Evolutionary conservation across 2,797 vertebrate genomes (phyloP).

Genomic region (Astyanax mexicanus): DNA sequence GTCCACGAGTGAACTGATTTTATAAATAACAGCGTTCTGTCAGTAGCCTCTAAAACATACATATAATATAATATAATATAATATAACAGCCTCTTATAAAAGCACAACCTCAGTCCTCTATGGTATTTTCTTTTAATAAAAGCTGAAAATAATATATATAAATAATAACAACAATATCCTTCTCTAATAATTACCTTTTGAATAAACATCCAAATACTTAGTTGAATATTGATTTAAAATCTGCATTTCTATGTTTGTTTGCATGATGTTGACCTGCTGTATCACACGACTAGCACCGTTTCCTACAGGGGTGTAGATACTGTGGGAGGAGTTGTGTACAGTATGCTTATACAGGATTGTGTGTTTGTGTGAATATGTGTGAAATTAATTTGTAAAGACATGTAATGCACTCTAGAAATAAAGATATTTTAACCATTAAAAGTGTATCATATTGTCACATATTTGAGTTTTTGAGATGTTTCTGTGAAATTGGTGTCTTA

Average conservation of each 20-base stretch:
- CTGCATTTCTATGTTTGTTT: background rate
- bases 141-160: background rate
- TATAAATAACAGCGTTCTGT: background rate
- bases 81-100: background rate
- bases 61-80: background rate
- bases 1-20: conserved; percentile 1
- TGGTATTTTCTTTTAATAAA: background rate
- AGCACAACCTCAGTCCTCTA: background rate
- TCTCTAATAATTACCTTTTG: background rate
- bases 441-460: no score
- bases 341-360: background rate
- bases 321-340: background rate
- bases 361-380: conserved; percentile 1
- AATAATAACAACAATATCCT: background rate
- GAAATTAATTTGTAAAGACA: background rate
- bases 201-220: background rate
- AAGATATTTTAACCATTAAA: conserved; percentile 1
- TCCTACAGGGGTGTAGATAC: background rate
- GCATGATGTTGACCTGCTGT: background rate
- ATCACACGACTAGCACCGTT: background rate
- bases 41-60: background rate
- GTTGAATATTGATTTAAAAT: background rate
- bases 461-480: no score
- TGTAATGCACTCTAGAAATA: conserved; percentile 19
- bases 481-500: no score